phyloP scores from a whole-genome alignment of 1,140 invertebrate species.

The Parapsyche elsis region DNA sequence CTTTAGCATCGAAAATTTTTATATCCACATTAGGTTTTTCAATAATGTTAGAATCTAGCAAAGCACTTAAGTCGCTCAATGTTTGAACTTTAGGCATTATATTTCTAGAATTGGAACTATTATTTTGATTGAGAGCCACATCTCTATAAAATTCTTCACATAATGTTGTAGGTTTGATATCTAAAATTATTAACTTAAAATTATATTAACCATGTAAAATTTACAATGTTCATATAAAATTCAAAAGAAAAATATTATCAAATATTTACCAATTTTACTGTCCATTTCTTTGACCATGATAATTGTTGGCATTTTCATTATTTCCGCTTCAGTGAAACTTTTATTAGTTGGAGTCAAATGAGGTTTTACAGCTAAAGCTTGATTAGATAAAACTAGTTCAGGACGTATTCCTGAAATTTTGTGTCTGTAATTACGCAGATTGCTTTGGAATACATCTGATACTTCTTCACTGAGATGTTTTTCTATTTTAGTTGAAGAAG shows the following conservation, averaged over 20 bases:
- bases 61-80: neutral
- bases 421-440: too few relatives aligned
- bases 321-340: slow-evolving; percentile 38
- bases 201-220: neutral
- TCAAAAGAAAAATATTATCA: neutral
- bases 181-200: too few relatives aligned
- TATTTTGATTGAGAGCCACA: neutral
- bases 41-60: neutral
- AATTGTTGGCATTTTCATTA: slow-evolving; percentile 52
- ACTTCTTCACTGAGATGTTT: neutral
- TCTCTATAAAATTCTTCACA: neutral
- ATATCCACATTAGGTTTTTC: neutral
- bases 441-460: too few relatives aligned
- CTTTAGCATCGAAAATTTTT: slow-evolving; percentile 14
- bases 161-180: neutral
- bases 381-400: too few relatives aligned
- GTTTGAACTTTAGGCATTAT: neutral
- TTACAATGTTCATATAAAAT: neutral
- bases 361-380: too few relatives aligned
- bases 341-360: neutral
- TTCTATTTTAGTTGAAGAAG: neutral
- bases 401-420: too few relatives aligned
- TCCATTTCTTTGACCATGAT: slow-evolving; percentile 24
- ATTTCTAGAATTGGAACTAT: neutral
- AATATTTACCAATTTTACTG: slow-evolving; percentile 4